Conservation (phyloP, 2,113 vertebrate genomes). For the Macquaria ambigua region DNA sequence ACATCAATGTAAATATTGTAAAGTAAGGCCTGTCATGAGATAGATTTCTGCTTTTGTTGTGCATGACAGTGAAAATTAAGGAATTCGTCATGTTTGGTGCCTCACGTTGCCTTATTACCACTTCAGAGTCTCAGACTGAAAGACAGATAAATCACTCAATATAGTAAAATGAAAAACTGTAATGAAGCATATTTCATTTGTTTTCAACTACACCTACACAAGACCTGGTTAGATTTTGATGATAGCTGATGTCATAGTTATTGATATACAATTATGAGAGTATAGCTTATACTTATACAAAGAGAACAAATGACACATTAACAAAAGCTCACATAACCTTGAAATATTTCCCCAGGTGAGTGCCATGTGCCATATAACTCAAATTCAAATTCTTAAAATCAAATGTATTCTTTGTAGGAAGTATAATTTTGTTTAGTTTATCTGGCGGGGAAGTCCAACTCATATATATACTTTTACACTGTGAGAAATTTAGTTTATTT, state of each 20-base stretch:
- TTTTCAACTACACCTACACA: neutral
- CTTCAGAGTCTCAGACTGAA: neutral
- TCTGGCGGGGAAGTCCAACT: neutral
- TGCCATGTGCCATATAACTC: neutral
- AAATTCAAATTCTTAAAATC: conserved; percentile 1
- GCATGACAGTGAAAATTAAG: neutral
- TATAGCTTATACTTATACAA: neutral
- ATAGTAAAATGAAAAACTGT: neutral
- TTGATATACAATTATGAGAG: neutral
- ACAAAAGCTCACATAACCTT: neutral
- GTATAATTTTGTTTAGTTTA: conserved; percentile 7
- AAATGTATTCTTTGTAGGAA: conserved; percentile 20
- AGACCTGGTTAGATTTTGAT: neutral
- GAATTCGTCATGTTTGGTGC: neutral
- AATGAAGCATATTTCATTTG: neutral
- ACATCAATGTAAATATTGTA: neutral
- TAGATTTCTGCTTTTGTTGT: neutral
- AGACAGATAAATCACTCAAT: neutral
- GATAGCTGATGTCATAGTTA: neutral
- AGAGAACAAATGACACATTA: neutral
- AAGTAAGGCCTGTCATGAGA: neutral
- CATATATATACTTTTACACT: conserved; percentile 27
- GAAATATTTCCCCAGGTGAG: conserved; percentile 11
- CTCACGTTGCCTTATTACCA: neutral
- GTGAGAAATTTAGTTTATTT: conserved; percentile 48